These are phyloP conservation scores for Xylocampa areola DNA, from an alignment of 2,888 invertebrate species.

Conservation along the genomic window DNA sequence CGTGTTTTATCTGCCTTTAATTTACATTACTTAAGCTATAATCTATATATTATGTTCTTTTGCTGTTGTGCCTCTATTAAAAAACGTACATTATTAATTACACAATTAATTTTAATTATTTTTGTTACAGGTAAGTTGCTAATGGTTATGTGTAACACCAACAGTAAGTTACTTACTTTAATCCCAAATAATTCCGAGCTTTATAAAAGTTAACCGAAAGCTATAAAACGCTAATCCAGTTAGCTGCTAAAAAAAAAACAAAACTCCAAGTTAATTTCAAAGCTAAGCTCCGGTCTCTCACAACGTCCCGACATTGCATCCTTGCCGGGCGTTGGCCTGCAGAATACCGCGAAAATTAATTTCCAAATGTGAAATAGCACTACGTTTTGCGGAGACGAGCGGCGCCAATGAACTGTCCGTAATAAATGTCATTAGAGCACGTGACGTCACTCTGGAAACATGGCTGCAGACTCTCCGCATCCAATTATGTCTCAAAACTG, in stretches of 20 bases:
- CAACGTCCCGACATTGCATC: slow-evolving; percentile 37
- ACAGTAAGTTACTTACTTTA: slow-evolving; percentile 42
- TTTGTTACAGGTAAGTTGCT: slow-evolving; percentile 63
- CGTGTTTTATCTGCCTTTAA: slow-evolving; percentile 42
- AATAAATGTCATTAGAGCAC: slow-evolving; percentile 85
- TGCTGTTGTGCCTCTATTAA: background rate
- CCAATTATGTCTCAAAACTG: slow-evolving; percentile 86
- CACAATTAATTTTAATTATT: slow-evolving; percentile 30
- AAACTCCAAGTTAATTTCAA: slow-evolving; percentile 42
- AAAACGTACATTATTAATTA: background rate
- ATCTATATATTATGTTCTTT: no score
- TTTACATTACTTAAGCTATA: slow-evolving; percentile 26
- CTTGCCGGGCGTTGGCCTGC: slow-evolving; percentile 48
- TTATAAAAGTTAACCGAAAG: slow-evolving; percentile 27
- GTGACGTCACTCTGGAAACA: slow-evolving; percentile 81
- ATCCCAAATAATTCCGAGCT: slow-evolving; percentile 33
- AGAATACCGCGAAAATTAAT: slow-evolving; percentile 79
- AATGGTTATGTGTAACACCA: slow-evolving; percentile 22
- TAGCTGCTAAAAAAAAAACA: slow-evolving; percentile 33
- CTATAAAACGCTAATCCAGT: slow-evolving; percentile 47
- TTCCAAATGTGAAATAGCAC: slow-evolving; percentile 74
- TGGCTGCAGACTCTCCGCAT: slow-evolving; percentile 79
- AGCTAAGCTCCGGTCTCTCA: slow-evolving; percentile 51
- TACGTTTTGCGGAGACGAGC: slow-evolving; percentile 73
- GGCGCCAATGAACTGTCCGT: slow-evolving; percentile 83